Percentiles rank a stretch among this genome's conserved stretches.
Conservation (phyloP, 2,113 vertebrate species). For the Rhadina sibilatrix region DNA sequence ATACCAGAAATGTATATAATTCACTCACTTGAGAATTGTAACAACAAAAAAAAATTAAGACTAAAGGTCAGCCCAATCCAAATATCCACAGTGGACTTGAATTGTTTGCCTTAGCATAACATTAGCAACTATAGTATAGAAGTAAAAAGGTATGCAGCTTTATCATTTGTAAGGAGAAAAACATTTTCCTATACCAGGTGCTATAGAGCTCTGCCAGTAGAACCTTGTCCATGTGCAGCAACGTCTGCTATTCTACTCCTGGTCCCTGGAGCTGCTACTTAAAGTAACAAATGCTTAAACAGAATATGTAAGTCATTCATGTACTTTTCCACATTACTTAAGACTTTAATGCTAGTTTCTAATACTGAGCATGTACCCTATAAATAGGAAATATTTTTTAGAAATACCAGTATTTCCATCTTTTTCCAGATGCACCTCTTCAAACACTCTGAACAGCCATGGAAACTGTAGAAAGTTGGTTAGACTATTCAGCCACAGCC, state of each 20-base stretch:
- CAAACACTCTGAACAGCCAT: neutral
- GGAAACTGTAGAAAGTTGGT: neutral
- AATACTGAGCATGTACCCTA: neutral
- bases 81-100: neutral
- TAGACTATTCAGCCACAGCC: neutral
- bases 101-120: neutral
- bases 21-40: neutral
- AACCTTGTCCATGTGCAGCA: neutral
- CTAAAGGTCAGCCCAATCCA: neutral
- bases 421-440: neutral
- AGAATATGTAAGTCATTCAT: neutral
- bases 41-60: neutral
- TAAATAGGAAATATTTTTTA: neutral
- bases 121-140: neutral
- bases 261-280: neutral
- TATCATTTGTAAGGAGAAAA: neutral
- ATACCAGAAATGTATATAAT: neutral
- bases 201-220: neutral
- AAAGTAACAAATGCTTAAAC: conserved; percentile 2
- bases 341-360: conserved; percentile 2
- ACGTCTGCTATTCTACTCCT: neutral
- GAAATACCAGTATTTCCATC: neutral
- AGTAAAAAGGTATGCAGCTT: neutral
- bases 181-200: conserved; percentile 1
- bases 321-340: neutral